A percentile compares a stretch with the other conserved stretches of the same genome.
These are phyloP conservation scores for Gouania willdenowi DNA, from an alignment of 2,797 vertebrate species.

Conservation along the genomic window DNA sequence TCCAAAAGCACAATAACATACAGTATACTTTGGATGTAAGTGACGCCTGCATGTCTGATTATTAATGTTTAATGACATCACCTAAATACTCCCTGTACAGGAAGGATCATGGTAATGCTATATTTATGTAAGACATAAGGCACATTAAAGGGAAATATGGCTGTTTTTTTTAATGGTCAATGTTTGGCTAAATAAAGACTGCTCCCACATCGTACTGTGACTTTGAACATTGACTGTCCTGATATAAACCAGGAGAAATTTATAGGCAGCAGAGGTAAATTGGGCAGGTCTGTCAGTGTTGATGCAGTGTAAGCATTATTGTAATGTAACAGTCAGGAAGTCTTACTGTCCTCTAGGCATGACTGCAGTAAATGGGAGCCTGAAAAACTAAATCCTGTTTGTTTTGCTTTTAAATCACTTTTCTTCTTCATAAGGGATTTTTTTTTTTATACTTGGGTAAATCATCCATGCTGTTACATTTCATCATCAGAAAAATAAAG, in stretches of 20 bases:
- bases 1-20: too few species aligned
- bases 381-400: slow-evolving; percentile 30
- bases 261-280: slow-evolving; percentile 43
- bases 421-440: too few species aligned
- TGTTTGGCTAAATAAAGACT: slow-evolving; percentile 29
- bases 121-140: slow-evolving; percentile 5
- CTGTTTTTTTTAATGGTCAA: background rate
- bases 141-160: slow-evolving; percentile 1
- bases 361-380: slow-evolving; percentile 34
- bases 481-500: too few species aligned
- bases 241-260: slow-evolving; percentile 27
- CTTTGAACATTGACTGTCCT: slow-evolving; percentile 43
- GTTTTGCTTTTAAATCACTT: too few species aligned
- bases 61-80: too few species aligned
- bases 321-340: slow-evolving; percentile 57
- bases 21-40: too few species aligned
- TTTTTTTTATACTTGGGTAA: too few species aligned
- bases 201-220: slow-evolving; percentile 26
- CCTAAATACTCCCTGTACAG: too few species aligned
- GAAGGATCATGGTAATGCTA: background rate
- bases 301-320: slow-evolving; percentile 63
- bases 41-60: background rate
- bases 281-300: slow-evolving; percentile 45
- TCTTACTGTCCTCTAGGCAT: slow-evolving; percentile 39
- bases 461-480: too few species aligned